Percentiles rank a stretch among this genome's conserved stretches.
Conservation (phyloP, 1,140 invertebrate genomes). For the Bombus cullumanus region DNA sequence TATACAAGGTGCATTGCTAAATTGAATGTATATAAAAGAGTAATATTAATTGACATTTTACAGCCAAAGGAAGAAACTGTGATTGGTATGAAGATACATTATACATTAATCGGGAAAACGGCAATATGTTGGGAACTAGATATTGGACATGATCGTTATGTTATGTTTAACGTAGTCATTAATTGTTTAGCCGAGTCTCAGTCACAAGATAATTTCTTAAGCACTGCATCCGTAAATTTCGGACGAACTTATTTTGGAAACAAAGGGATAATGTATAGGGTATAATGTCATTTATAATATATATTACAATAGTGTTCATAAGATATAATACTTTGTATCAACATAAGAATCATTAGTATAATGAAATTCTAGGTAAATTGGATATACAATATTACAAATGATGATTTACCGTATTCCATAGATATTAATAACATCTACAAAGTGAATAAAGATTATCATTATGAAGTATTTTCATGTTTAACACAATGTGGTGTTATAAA, state of each 20-base stretch:
- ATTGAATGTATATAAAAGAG: not conserved
- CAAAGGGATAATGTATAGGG: constrained; percentile 54
- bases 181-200: constrained; percentile 49
- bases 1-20: not conserved
- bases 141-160: constrained; percentile 70
- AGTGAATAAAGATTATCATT: constrained; percentile 63
- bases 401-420: constrained; percentile 61
- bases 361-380: constrained; percentile 65
- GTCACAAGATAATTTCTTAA: constrained; percentile 46
- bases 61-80: constrained; percentile 27
- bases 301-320: too few species aligned
- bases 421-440: constrained; percentile 52
- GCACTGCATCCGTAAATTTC: constrained; percentile 57
- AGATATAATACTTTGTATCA: not conserved
- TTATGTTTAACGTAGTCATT: constrained; percentile 64
- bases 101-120: constrained; percentile 47
- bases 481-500: constrained; percentile 57
- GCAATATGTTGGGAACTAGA: constrained; percentile 67
- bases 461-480: constrained; percentile 66
- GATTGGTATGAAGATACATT: constrained; percentile 35
- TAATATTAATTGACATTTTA: not conserved
- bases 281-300: constrained; percentile 32
- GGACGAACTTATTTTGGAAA: constrained; percentile 67
- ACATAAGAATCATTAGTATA: not conserved
- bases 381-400: constrained; percentile 68